These are phyloP conservation scores for Rhinoraja longicauda DNA, from an alignment of 2,797 vertebrate genomes.

Conservation along the genomic window DNA sequence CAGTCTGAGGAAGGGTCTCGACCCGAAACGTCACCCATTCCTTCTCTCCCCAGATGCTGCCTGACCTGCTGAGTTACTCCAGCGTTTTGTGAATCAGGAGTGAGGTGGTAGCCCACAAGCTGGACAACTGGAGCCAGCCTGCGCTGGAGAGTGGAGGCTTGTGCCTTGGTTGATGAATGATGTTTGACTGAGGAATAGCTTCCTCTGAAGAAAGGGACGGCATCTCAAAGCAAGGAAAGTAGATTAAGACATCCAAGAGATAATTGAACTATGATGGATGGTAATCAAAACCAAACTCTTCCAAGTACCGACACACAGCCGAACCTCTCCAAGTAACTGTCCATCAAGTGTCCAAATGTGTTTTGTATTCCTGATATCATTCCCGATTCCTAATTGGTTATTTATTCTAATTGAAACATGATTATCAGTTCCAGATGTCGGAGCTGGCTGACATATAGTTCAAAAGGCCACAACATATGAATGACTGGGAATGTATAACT, in stretches of 20 bases:
- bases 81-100: too few species aligned
- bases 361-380: slow-evolving; percentile 5
- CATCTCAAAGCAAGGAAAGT: neutral
- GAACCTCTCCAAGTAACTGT: neutral
- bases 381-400: neutral
- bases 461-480: neutral
- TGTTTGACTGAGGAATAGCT: neutral
- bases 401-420: neutral
- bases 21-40: too few species aligned
- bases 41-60: too few species aligned
- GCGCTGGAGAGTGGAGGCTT: neutral
- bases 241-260: neutral
- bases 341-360: neutral
- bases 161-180: neutral
- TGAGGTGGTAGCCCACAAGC: neutral
- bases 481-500: neutral
- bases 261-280: neutral
- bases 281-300: neutral
- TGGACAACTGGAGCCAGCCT: neutral
- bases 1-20: too few species aligned
- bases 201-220: neutral
- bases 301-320: neutral
- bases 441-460: neutral
- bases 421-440: neutral
- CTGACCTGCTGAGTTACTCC: too few species aligned